A percentile compares a stretch with the other conserved stretches of the same genome.
These are phyloP conservation scores for Azorinus chamasolen DNA, from an alignment of 2,888 invertebrate species.

Conservation along the genomic window DNA sequence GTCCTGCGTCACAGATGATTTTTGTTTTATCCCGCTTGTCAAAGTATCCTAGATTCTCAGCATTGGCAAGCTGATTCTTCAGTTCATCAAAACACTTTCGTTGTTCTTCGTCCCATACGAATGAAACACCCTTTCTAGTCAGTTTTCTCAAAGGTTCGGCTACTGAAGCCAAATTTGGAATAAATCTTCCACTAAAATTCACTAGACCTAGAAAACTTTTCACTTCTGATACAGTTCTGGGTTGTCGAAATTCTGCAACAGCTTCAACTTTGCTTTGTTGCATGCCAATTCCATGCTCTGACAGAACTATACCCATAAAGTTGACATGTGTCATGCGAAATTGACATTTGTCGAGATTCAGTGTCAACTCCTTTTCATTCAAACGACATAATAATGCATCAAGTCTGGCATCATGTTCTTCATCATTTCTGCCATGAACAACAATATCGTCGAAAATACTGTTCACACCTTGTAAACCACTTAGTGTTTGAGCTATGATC, in stretches of 20 bases:
- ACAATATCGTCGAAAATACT: slow-evolving; percentile 66
- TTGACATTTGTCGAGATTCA: slow-evolving; percentile 54
- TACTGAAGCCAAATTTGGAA: slow-evolving; percentile 38
- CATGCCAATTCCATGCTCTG: slow-evolving; percentile 42
- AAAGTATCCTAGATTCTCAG: slow-evolving; percentile 30
- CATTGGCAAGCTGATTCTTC: slow-evolving; percentile 30
- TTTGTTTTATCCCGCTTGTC: slow-evolving; percentile 29
- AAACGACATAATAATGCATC: slow-evolving; percentile 22
- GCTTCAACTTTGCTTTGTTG: slow-evolving; percentile 41
- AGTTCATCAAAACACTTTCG: slow-evolving; percentile 29
- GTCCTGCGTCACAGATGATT: slow-evolving; percentile 47
- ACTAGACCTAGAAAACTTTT: slow-evolving; percentile 48
- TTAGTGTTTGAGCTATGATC: slow-evolving; percentile 54
- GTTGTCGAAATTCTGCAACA: slow-evolving; percentile 44
- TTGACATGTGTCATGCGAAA: slow-evolving; percentile 43
- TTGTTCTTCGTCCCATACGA: slow-evolving; percentile 41
- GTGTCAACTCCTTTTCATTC: slow-evolving; percentile 38
- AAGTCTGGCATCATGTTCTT: slow-evolving; percentile 52
- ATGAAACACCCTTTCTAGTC: slow-evolving; percentile 9
- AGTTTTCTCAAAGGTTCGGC: slow-evolving; percentile 39
- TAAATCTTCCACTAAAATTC: slow-evolving; percentile 41
- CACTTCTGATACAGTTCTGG: slow-evolving; percentile 55
- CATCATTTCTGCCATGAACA: slow-evolving; percentile 31
- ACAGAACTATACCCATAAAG: slow-evolving; percentile 53
- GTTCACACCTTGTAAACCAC: slow-evolving; percentile 31